Evolutionary conservation across 2,888 invertebrate species (phyloP).

Genomic region (Eupithecia abbreviata): DNA sequence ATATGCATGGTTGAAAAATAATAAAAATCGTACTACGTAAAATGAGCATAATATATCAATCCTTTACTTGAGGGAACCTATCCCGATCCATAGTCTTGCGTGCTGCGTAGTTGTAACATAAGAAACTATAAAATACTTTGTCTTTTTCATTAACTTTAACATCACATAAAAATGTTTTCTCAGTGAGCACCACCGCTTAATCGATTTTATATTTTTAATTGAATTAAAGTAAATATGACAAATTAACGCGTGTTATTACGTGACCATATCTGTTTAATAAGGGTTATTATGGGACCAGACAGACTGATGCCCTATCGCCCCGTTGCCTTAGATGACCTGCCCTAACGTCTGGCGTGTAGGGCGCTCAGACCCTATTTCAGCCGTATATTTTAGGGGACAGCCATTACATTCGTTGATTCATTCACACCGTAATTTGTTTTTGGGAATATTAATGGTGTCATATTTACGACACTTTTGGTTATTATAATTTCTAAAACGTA

Average conservation of each 20-base stretch:
- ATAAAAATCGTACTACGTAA: not conserved
- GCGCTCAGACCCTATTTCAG: slow-evolving; percentile 4
- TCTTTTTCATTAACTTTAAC: not conserved
- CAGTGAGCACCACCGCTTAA: not conserved
- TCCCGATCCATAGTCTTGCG: not conserved
- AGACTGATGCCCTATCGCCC: slow-evolving; percentile 43
- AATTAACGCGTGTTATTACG: not conserved
- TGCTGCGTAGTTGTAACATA: not conserved
- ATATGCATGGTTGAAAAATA: not conserved
- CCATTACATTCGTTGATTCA: not conserved
- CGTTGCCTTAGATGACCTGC: slow-evolving; percentile 63
- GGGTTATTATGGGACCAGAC: not conserved
- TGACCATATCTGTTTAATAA: not conserved
- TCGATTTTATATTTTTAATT: not conserved
- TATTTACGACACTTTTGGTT: not conserved
- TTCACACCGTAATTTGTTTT: not conserved
- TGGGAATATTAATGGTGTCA: not conserved
- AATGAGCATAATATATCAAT: not conserved
- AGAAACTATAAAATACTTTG: not conserved
- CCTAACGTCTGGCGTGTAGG: slow-evolving; percentile 61
- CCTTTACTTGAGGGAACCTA: not conserved
- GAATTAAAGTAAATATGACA: not conserved
- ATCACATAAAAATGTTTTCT: not conserved
- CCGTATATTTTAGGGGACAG: not conserved
- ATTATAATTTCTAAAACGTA: not conserved